Evolutionary conservation across 2,113 vertebrate genomes (phyloP).

Genomic region (Phyllostomus discolor): DNA sequence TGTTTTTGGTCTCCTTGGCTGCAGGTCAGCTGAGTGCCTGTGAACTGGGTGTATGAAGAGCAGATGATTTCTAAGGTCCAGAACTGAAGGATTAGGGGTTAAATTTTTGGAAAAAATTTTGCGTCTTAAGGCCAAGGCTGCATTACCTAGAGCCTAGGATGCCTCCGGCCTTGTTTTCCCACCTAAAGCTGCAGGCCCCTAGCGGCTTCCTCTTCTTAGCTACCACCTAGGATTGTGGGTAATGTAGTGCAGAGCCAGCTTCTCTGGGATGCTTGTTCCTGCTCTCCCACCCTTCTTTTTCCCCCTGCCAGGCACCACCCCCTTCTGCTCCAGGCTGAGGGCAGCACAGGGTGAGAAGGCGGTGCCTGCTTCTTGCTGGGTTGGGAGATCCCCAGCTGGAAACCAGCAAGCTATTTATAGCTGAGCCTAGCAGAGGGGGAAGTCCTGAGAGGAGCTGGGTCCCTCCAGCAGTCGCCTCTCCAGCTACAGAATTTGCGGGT

Average conservation of each 20-base stretch:
- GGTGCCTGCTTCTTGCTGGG: not conserved
- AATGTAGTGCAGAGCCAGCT: conserved; percentile 33
- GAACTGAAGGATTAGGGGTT: not conserved
- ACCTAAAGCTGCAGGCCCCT: not conserved
- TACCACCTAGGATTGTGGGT: conserved; percentile 37
- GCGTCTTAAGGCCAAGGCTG: not conserved
- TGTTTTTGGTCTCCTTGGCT: not conserved
- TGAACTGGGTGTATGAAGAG: not conserved
- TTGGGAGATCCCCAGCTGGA: conserved; percentile 62
- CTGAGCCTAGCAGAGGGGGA: not conserved
- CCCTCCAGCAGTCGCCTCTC: not conserved
- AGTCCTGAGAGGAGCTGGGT: not conserved
- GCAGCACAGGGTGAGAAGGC: conserved; percentile 43
- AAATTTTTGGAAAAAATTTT: not conserved
- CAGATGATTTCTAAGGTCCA: not conserved
- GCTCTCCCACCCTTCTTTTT: not conserved
- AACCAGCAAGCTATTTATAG: conserved; percentile 59
- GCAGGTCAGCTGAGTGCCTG: not conserved
- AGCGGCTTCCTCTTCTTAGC: not conserved
- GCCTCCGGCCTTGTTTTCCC: not conserved
- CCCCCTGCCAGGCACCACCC: not conserved
- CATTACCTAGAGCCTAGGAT: not conserved
- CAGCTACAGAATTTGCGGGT: not conserved
- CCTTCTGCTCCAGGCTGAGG: not conserved
- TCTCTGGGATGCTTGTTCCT: not conserved